phyloP scores from a whole-genome alignment of 2,113 vertebrate species.

The Brienomyrus brachyistius region DNA sequence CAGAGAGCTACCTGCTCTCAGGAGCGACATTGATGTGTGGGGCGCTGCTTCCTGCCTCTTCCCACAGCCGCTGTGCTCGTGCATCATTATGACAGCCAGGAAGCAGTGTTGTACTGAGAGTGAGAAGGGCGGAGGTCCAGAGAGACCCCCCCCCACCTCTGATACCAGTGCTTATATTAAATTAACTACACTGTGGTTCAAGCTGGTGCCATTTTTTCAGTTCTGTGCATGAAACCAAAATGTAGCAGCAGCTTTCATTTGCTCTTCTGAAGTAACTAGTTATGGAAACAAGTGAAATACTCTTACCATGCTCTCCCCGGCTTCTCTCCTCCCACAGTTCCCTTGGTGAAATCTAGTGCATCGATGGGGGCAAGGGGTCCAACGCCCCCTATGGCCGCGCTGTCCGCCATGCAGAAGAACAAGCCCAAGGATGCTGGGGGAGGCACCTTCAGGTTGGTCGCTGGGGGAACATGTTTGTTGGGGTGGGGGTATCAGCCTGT shows the following conservation, averaged over 20 bases:
- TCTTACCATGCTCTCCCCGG: background rate
- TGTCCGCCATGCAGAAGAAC: conserved; percentile 73
- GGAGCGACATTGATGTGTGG: background rate
- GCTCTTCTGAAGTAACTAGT: background rate
- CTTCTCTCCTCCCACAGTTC: conserved; percentile 55
- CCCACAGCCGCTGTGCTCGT: background rate
- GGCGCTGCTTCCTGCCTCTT: background rate
- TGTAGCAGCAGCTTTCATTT: background rate
- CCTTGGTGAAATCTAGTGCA: conserved; percentile 71
- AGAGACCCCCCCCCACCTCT: background rate
- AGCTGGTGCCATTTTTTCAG: background rate
- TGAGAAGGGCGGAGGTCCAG: no score
- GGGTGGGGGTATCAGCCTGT: no score
- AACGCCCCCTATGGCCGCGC: conserved; percentile 59
- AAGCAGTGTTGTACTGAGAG: background rate
- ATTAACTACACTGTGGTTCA: background rate
- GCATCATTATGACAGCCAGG: background rate
- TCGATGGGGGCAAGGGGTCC: conserved; percentile 69
- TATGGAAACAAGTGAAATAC: background rate
- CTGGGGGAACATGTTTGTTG: no score
- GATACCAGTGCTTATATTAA: background rate
- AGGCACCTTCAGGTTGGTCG: conserved; percentile 83
- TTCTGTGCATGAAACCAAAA: background rate
- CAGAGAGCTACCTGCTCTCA: background rate
- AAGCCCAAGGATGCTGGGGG: conserved; percentile 83